Percentiles rank a stretch among this genome's conserved stretches.
Evolutionary conservation across 1,140 invertebrate genomes (phyloP).

Genomic region (Paracyclopina nana): DNA sequence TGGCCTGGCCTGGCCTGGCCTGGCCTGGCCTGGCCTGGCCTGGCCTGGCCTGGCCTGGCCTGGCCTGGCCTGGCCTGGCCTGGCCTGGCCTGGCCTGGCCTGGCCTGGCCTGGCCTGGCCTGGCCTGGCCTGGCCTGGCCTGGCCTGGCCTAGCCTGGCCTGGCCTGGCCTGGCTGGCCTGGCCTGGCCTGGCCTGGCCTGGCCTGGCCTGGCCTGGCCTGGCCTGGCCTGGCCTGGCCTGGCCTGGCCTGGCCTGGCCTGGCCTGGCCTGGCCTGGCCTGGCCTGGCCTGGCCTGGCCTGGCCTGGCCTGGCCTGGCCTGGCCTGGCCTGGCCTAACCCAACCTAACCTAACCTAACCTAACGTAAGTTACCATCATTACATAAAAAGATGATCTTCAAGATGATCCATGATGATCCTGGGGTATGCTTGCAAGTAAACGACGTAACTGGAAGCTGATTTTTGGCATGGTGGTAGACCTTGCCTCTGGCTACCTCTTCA

Average conservation of each 20-base stretch:
- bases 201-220: slow-evolving; percentile 20
- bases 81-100: slow-evolving; percentile 17
- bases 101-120: slow-evolving; percentile 17
- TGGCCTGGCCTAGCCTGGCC: slow-evolving; percentile 20
- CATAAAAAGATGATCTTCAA: no score
- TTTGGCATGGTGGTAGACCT: no score
- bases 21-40: slow-evolving; percentile 20
- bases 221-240: slow-evolving; percentile 21
- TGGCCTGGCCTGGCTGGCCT: no score
- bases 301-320: slow-evolving; percentile 19
- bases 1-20: slow-evolving; percentile 19
- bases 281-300: slow-evolving; percentile 17
- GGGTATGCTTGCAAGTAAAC: no score
- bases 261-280: slow-evolving; percentile 18
- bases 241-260: slow-evolving; percentile 19
- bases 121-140: slow-evolving; percentile 17
- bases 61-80: slow-evolving; percentile 16
- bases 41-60: slow-evolving; percentile 21
- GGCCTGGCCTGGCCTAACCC: slow-evolving; percentile 18
- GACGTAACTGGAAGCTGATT: no score
- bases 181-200: slow-evolving; percentile 21
- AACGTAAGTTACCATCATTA: no score
- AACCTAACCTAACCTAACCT: slow-evolving; percentile 19
- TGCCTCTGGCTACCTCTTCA: no score
- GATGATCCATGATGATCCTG: no score